Evolutionary conservation across 1,140 invertebrate species (phyloP), one percentile per base, ranked within the genome.

Genomic region (Drosophila erecta): DNA sequence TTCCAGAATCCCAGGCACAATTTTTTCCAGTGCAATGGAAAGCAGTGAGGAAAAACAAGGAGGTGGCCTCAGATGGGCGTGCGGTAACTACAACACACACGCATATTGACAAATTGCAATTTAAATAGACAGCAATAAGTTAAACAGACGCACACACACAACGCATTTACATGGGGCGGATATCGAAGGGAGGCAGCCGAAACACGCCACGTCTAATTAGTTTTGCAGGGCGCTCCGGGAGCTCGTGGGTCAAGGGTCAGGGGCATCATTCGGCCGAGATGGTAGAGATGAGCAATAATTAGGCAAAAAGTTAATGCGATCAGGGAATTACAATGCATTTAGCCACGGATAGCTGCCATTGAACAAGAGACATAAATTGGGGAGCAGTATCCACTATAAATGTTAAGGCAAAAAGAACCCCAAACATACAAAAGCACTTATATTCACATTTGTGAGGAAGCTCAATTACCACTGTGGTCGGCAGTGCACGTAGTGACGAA

Each of bases 101-200:
- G 65, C 61, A 50, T 87, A 87, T 87, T 87, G 84, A 89, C 84
- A 87, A 87, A 89, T 89, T 87, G 79, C 84, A 89, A 90, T 87
- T 87, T 87, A 87, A 87, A 87, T 89, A 84, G 79, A 87, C 84
- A 80, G 79, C 79, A 87, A 89, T 84, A 87, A 87, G 84, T 89
- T 89, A 87, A 87, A 89, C 62, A 84, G 76, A 89, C 83, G 70
- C 61, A 72, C 65, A 72, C 55, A 55, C 41, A 17, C 47, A 67
- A 22, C 40, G 30, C 40, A 56, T 33, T 46, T 43, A 50, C 53
- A 43, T 58, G 51, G 27, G 44, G 17, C 8, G 10, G 38, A 14
- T 22, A 30, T 30, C 10, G 11, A 33, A 40, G 22, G 44, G 61
- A 70, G 58, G 64, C 58, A 57, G 64, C 56, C 81, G 74, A 75